Conservation (phyloP, 2,888 invertebrate genomes). For the Cheilosia grossa region DNA sequence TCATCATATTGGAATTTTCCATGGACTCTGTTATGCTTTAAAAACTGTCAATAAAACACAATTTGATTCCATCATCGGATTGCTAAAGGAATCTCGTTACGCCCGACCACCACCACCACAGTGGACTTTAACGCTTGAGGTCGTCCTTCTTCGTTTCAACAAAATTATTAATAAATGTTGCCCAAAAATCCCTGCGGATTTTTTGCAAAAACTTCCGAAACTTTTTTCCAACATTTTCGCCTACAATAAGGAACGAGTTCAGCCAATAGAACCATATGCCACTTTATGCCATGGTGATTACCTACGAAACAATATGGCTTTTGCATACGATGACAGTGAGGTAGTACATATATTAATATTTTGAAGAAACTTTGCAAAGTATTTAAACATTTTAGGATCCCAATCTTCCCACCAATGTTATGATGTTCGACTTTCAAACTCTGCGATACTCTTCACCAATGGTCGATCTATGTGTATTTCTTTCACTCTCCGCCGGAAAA, state of each 20-base stretch:
- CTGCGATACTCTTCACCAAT: constrained; percentile 81
- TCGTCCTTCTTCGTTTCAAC: constrained; percentile 73
- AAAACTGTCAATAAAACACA: constrained; percentile 76
- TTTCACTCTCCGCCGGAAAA: constrained; percentile 78
- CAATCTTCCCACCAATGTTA: constrained; percentile 77
- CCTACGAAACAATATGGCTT: constrained; percentile 82
- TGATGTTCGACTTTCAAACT: constrained; percentile 83
- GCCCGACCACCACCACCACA: constrained; percentile 61
- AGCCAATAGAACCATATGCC: constrained; percentile 80
- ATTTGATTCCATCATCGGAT: constrained; percentile 76
- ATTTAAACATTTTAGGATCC: constrained; percentile 58
- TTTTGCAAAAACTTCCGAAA: constrained; percentile 76
- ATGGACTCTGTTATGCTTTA: constrained; percentile 80
- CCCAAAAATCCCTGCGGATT: constrained; percentile 77
- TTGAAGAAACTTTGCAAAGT: too few species aligned
- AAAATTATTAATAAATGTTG: constrained; percentile 75
- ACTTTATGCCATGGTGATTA: constrained; percentile 82
- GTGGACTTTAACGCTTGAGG: constrained; percentile 72
- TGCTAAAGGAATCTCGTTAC: constrained; percentile 79
- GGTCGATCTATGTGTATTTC: constrained; percentile 80
- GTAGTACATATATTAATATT: constrained; percentile 1
- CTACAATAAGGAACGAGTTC: constrained; percentile 78
- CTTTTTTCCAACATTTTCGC: constrained; percentile 68
- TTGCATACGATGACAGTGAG: constrained; percentile 77
- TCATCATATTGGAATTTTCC: constrained; percentile 80